Base-by-base conservation (phyloP, 1,140 invertebrate genomes). In the Heliconius congener region DNA sequence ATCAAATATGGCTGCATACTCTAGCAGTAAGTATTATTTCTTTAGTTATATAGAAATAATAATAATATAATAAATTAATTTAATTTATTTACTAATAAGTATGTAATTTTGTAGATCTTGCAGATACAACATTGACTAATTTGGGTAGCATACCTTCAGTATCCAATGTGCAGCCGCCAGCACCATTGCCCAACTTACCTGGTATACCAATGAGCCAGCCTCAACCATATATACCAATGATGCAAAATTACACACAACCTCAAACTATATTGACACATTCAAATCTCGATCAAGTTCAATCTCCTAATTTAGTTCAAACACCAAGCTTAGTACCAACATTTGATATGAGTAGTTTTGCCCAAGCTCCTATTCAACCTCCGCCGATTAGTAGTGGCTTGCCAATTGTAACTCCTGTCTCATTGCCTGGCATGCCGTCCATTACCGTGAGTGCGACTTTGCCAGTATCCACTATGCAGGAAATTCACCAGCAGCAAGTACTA, bases 361-460 rank as follows among this genome's bases (percentile, higher is more conserved):
- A 87, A 79, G 71, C 88, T 3, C 86, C 88, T 1, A 88, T 94
- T 37, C 90, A 88, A 81, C 87, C 85, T 71, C 95, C 86, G 52
- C 91, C 90, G 75, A 87, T 88, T 70, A 87, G 87, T 79, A 91
- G 83, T 80, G 95, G 90, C 72, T 82, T 92, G 27, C 91, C 95
- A 8, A 88, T 95, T 13, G 86, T 97, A 37, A 97, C 96, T 1
- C 97, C 97, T 0, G 96, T 98, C n/a, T 96, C 96, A 52, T 91
- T 97, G 79, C 97, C 97, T 30, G 97, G 97, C 19, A 97, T 97
- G 97, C 97, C 97, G 30, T 96, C 97, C 8, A 97, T 97, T 79
- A 97, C 97, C n/a, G 97, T 97, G 2, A 97, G 96, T 88, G 96
- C 97, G 27, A 96, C 96, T 50, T 86, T 97, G 78, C 96, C 96